phyloP scores from a whole-genome alignment of 2,113 vertebrate species.

The Psilopsiagon aymara region DNA sequence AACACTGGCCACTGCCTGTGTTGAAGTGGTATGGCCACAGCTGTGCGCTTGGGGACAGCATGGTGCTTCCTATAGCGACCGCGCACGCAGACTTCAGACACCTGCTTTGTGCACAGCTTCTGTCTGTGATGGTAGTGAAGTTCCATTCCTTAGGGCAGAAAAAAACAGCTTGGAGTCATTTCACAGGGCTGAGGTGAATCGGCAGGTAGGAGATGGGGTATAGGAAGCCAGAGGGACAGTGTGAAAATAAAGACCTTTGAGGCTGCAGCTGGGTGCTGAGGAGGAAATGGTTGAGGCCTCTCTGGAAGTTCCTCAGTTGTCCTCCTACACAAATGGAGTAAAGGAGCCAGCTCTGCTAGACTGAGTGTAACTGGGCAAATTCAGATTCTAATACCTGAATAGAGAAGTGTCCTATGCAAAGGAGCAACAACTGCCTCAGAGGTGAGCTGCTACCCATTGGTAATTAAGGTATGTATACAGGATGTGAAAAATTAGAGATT shows the following conservation, averaged over 20 bases:
- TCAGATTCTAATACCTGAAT: not conserved
- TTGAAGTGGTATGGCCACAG: not conserved
- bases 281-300: not conserved
- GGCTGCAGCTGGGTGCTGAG: rapidly evolving
- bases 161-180: rapidly evolving
- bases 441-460: not conserved
- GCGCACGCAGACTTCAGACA: not conserved
- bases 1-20: no score
- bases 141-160: not conserved
- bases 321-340: not conserved
- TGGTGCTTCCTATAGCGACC: rapidly evolving
- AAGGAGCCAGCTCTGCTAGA: not conserved
- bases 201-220: not conserved
- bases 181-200: rapidly evolving
- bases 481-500: not conserved
- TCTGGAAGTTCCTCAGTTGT: not conserved
- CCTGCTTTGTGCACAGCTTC: not conserved
- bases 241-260: not conserved
- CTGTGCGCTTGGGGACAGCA: not conserved
- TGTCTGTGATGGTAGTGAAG: not conserved
- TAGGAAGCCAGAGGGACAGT: not conserved
- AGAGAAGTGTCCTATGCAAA: not conserved
- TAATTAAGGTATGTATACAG: not conserved
- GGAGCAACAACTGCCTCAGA: not conserved
- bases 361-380: not conserved